Evolutionary conservation across 1,140 invertebrate species (phyloP).

Genomic region (Hirudo medicinalis): DNA sequence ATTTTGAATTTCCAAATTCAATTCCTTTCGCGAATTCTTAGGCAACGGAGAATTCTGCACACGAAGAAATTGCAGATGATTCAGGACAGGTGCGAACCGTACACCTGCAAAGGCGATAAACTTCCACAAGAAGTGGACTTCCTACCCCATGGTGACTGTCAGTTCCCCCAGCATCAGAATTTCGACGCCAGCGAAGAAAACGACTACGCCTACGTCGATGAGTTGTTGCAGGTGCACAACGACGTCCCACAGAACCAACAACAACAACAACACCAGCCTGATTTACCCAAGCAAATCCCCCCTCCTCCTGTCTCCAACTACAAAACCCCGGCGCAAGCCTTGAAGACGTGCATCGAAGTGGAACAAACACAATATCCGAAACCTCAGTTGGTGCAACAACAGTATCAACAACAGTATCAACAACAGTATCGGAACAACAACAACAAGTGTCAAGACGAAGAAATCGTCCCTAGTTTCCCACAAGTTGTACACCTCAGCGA

Average conservation of each 20-base stretch:
- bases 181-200: not conserved
- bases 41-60: not conserved
- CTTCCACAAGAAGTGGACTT: conserved; percentile 3
- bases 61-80: not conserved
- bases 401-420: not conserved
- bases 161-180: not conserved
- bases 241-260: not conserved
- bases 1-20: not conserved
- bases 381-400: not conserved
- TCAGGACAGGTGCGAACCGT: not conserved
- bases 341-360: too few relatives aligned
- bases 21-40: not conserved
- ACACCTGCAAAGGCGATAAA: conserved; percentile 4
- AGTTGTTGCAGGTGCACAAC: not conserved
- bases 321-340: too few relatives aligned
- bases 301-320: too few relatives aligned
- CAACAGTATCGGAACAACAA: conserved; percentile 10
- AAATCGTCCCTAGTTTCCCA: too few relatives aligned
- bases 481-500: too few relatives aligned
- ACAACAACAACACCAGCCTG: not conserved
- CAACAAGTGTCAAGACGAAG: not conserved
- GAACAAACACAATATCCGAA: not conserved
- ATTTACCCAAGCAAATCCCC: not conserved
- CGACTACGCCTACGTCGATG: conserved; percentile 7
- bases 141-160: not conserved